Evolutionary conservation across 2,888 invertebrate species (phyloP).

Genomic region (Papilio elwesi): DNA sequence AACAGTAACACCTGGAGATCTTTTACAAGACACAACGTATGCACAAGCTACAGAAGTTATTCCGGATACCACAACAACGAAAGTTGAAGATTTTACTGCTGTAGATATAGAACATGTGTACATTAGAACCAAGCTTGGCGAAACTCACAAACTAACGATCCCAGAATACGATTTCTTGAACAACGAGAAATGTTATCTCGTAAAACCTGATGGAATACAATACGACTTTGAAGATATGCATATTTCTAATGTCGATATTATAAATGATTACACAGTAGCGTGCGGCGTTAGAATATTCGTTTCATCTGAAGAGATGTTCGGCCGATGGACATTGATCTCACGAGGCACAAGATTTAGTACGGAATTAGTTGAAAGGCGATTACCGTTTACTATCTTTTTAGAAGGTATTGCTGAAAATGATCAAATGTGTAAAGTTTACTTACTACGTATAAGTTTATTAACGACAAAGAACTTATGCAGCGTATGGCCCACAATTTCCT

Average conservation of each 20-base stretch:
- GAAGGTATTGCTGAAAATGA: conserved; percentile 59
- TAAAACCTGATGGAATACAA: conserved; percentile 56
- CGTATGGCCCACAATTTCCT: too few species aligned
- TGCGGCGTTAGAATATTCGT: conserved; percentile 61
- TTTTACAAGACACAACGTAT: conserved; percentile 13
- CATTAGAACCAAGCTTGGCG: conserved; percentile 9
- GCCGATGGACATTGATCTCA: conserved; percentile 67
- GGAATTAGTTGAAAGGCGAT: conserved; percentile 58
- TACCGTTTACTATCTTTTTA: conserved; percentile 61
- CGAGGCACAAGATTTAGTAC: conserved; percentile 50
- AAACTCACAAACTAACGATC: conserved; percentile 51
- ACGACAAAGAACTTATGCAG: background rate
- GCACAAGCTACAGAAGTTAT: background rate
- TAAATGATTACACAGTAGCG: conserved; percentile 49
- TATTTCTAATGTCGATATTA: conserved; percentile 53
- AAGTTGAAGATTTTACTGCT: background rate
- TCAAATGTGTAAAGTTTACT: background rate
- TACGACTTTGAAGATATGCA: conserved; percentile 49
- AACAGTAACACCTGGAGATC: conserved; percentile 2
- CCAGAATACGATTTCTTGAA: conserved; percentile 37
- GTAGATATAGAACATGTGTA: conserved; percentile 37
- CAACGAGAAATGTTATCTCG: conserved; percentile 60
- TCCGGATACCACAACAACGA: conserved; percentile 16
- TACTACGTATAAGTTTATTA: background rate
- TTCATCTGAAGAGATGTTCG: conserved; percentile 54